A percentile compares a stretch with the other conserved stretches of the same genome.
These are phyloP conservation scores for Sebastiscus albofasciatus DNA, from an alignment of 2,797 vertebrate species.

Conservation along the genomic window DNA sequence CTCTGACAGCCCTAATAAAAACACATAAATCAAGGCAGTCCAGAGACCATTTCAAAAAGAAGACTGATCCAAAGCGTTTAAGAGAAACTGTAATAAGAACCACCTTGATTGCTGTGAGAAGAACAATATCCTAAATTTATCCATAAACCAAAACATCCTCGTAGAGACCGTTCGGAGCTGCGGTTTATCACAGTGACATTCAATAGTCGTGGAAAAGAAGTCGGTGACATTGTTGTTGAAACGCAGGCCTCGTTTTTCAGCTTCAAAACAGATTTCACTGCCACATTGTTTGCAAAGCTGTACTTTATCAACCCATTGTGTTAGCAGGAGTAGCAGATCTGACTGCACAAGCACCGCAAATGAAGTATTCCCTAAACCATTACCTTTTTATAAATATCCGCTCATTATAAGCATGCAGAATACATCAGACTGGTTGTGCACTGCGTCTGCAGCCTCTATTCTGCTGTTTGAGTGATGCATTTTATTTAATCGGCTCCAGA, in stretches of 20 bases:
- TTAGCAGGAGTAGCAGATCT: conserved; percentile 3
- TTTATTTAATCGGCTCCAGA: conserved; percentile 64
- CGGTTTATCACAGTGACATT: conserved; percentile 3
- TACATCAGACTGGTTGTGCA: not conserved
- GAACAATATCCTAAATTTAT: conserved; percentile 39
- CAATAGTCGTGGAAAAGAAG: conserved; percentile 17
- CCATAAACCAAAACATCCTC: conserved; percentile 49
- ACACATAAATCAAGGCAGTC: not conserved
- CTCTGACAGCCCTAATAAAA: not conserved
- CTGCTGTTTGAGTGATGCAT: conserved; percentile 34
- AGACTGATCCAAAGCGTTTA: too few species aligned
- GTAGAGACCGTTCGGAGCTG: not conserved
- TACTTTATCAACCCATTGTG: conserved; percentile 18
- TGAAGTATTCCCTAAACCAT: not conserved
- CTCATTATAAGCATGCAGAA: conserved; percentile 11
- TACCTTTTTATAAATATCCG: not conserved
- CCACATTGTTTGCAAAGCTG: conserved; percentile 37
- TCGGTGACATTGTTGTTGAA: conserved; percentile 37
- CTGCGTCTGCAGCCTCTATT: not conserved
- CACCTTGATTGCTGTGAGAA: conserved; percentile 31
- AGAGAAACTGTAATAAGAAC: conserved; percentile 10
- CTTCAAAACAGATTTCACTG: conserved; percentile 36
- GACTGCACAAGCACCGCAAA: not conserved
- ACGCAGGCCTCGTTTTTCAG: not conserved
- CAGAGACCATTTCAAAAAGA: not conserved